Evolutionary conservation across 1,140 invertebrate genomes (phyloP), one percentile per base, ranked within the genome.

Genomic region (Ctenoplectra terminalis): DNA sequence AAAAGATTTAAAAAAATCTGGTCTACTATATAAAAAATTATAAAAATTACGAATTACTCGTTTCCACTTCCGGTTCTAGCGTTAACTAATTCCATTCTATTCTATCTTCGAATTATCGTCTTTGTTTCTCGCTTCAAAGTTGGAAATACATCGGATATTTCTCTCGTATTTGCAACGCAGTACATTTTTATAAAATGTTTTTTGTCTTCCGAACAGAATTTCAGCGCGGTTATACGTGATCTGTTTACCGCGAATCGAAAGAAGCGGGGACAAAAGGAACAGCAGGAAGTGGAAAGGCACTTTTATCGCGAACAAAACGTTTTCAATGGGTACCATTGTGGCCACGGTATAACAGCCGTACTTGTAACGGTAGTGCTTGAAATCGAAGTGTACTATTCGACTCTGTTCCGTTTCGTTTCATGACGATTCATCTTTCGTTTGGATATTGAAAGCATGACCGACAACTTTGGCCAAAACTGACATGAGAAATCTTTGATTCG

Each of bases 231-330:
- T 60, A 23, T 52, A 72, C 46, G 56, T 52, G 69, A 72, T 79
- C 69, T 50, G 67, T 73, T 79, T 79, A 63, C 46, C 0, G 46
- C 23, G 26, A 40, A 31, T 77, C 31, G 56, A 71, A 52, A 31
- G 23, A 20, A 13, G 23, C 8, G n/a, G 8, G 11, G 34, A n/a
- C 60, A 79, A 72, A 78, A 71, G 54, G 20, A 79, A 79, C 20
- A 58, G 29, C 64, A 48, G 54, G 54, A 78, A 48, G 40, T 34
- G 26, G 40, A 69, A 60, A 72, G 69, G 46, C 58, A 52, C 58
- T 79, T 79, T 72, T 79, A 72, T 61, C 34, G 37, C 56, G 56
- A 23, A 43, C 69, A 72, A 72, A 79, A 79, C 67, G 77, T 63
- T 79, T 61, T 52, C 77, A 79, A 72, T 61, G 69, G n/a, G 6